Percentiles rank a stretch among this genome's conserved stretches.
These are phyloP conservation scores for Upupa epops DNA, from an alignment of 2,113 vertebrate genomes.

Conservation along the genomic window DNA sequence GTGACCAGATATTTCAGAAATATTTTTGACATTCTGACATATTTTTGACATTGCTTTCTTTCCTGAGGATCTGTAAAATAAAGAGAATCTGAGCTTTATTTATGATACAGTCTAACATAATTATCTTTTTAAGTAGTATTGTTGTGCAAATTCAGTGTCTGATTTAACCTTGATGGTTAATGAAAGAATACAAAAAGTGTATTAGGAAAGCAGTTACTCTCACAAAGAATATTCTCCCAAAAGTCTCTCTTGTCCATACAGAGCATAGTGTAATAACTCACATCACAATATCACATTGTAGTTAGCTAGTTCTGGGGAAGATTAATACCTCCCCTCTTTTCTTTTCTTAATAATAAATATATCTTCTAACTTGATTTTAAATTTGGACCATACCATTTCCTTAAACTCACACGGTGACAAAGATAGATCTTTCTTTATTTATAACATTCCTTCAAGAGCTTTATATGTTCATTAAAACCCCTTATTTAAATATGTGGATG, in stretches of 20 bases:
- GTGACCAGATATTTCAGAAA: neutral
- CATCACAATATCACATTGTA: neutral
- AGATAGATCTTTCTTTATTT: neutral
- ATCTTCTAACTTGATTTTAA: neutral
- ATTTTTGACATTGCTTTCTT: neutral
- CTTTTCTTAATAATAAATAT: neutral
- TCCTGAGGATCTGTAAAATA: neutral
- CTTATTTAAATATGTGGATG: neutral
- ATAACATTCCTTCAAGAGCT: neutral
- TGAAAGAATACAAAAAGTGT: neutral
- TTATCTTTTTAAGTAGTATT: neutral
- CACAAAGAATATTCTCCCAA: neutral
- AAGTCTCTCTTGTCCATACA: neutral
- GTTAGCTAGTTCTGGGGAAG: neutral
- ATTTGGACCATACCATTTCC: neutral
- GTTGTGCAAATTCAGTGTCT: neutral
- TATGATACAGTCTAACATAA: neutral
- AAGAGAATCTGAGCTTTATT: neutral
- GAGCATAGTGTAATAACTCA: neutral
- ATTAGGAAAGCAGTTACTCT: neutral
- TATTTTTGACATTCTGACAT: neutral
- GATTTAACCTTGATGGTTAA: neutral
- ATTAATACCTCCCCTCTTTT: neutral
- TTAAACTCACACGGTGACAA: neutral
- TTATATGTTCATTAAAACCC: neutral